A percentile compares a stretch with the other conserved stretches of the same genome.
phyloP scores from a whole-genome alignment of 1,140 invertebrate species.

The Temnothorax longispinosus region DNA sequence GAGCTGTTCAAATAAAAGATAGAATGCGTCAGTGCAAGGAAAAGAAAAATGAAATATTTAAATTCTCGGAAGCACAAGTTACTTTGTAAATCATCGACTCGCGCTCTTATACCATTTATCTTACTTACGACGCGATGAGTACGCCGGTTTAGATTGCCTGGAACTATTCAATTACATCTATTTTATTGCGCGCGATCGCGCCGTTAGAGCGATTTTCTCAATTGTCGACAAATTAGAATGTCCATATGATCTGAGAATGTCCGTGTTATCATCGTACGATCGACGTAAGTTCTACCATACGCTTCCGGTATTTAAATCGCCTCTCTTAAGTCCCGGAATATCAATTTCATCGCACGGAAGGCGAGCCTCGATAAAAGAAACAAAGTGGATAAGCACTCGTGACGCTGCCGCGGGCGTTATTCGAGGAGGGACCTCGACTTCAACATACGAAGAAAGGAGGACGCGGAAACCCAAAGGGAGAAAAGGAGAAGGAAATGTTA shows the following conservation, averaged over 20 bases:
- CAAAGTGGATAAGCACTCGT: conserved; percentile 66
- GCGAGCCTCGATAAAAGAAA: conserved; percentile 58
- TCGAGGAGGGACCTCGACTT: conserved; percentile 25
- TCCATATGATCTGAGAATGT: conserved; percentile 31
- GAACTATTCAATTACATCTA: conserved; percentile 33
- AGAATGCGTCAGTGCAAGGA: neutral
- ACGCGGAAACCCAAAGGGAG: conserved; percentile 13
- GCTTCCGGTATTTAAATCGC: conserved; percentile 57
- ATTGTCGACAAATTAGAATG: conserved; percentile 52
- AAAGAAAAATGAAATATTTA: neutral
- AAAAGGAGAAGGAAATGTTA: conserved; percentile 58
- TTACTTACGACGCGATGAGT: neutral
- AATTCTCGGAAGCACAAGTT: neutral
- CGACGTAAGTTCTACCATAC: conserved; percentile 23
- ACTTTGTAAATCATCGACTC: neutral
- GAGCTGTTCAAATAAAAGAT: neutral
- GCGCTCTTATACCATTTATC: conserved; percentile 6
- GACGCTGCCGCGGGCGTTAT: conserved; percentile 60
- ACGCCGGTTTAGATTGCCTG: conserved; percentile 21
- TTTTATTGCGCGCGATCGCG: conserved; percentile 41
- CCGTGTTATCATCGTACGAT: conserved; percentile 40
- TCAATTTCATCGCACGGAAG: conserved; percentile 64
- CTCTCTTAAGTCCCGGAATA: conserved; percentile 49
- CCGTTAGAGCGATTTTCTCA: conserved; percentile 43
- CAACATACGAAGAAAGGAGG: conserved; percentile 23